These are phyloP conservation scores for Aleiodes sp. DNA, from an alignment of 1,140 invertebrate genomes.

Conservation along the genomic window DNA sequence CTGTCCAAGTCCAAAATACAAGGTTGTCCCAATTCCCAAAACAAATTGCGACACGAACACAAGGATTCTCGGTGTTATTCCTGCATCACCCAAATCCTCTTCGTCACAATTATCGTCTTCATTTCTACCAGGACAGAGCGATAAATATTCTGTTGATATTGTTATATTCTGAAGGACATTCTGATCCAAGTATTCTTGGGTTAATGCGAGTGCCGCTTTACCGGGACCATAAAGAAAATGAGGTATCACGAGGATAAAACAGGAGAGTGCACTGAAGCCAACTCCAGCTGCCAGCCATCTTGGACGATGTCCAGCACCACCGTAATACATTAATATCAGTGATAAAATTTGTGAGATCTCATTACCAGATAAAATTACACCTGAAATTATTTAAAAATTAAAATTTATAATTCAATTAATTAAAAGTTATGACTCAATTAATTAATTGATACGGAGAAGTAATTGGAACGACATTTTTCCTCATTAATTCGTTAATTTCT, in stretches of 20 bases:
- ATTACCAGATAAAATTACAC: slow-evolving; percentile 76
- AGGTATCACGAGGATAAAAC: slow-evolving; percentile 72
- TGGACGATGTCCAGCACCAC: slow-evolving; percentile 70
- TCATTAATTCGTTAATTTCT: no score
- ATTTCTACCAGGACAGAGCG: slow-evolving; percentile 47
- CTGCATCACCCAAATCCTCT: no score
- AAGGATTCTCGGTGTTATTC: slow-evolving; percentile 69
- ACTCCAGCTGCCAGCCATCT: slow-evolving; percentile 75
- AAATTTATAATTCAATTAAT: background rate
- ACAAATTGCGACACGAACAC: slow-evolving; percentile 77
- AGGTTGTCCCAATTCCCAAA: slow-evolving; percentile 74
- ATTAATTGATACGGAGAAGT: background rate
- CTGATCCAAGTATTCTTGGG: slow-evolving; percentile 61
- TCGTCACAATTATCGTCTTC: slow-evolving; percentile 52
- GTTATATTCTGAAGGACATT: slow-evolving; percentile 47
- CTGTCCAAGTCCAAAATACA: slow-evolving; percentile 75
- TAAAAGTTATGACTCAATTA: background rate
- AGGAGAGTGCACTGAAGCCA: slow-evolving; percentile 71
- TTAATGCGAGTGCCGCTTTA: slow-evolving; percentile 64
- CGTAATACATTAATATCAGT: slow-evolving; percentile 70
- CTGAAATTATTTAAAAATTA: no score
- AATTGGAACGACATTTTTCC: background rate
- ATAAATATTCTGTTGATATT: slow-evolving; percentile 42
- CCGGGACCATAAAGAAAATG: slow-evolving; percentile 76
- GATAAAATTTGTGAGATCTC: slow-evolving; percentile 76